phyloP scores from a whole-genome alignment of 1,140 invertebrate species.

The Ruditapes philippinarum region DNA sequence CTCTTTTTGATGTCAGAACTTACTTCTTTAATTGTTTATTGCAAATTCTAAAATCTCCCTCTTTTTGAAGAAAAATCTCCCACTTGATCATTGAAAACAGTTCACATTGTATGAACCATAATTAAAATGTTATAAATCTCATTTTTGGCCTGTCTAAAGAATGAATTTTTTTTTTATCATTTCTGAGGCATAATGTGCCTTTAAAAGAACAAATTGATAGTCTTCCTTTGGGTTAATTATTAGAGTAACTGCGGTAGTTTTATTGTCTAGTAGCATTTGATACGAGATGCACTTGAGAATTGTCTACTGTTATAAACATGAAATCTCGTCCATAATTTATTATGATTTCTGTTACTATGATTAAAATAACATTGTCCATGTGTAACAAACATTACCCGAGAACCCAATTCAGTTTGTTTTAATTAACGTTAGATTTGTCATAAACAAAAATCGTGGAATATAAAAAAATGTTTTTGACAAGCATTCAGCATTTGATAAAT shows the following conservation, averaged over 20 bases:
- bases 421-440: background rate
- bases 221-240: background rate
- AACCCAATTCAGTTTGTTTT: background rate
- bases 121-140: too few species aligned
- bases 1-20: too few species aligned
- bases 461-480: background rate
- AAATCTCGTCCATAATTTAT: constrained; percentile 29
- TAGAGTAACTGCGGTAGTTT: constrained; percentile 2
- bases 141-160: too few species aligned
- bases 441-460: background rate
- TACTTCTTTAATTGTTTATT: too few species aligned
- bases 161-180: too few species aligned
- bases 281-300: background rate
- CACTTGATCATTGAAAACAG: too few species aligned
- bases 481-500: background rate
- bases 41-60: too few species aligned
- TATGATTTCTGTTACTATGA: constrained; percentile 22
- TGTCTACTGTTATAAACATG: constrained; percentile 15
- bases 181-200: too few species aligned
- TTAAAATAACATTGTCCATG: background rate
- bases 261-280: constrained; percentile 12
- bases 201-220: too few species aligned
- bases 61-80: too few species aligned
- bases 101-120: too few species aligned
- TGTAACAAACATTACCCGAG: background rate